Evolutionary conservation across 2,888 invertebrate genomes (phyloP).

Genomic region (Protula sp.): DNA sequence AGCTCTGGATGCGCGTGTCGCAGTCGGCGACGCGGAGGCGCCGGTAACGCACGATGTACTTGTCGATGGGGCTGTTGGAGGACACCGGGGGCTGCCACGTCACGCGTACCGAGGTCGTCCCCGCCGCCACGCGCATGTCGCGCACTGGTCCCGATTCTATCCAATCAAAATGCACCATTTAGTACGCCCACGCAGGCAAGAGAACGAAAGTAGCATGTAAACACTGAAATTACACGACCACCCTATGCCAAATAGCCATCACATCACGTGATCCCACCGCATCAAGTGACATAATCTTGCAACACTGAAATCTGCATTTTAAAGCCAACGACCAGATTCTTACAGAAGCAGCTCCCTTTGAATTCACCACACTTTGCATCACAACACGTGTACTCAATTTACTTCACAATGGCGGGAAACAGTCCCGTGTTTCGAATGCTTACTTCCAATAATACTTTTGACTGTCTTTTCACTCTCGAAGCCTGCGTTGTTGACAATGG

Average conservation of each 20-base stretch:
- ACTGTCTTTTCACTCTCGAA: neutral
- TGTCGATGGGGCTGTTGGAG: neutral
- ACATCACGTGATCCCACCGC: too few species aligned
- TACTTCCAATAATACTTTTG: neutral
- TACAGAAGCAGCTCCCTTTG: neutral
- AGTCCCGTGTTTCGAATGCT: neutral
- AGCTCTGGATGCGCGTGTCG: neutral
- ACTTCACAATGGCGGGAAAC: neutral
- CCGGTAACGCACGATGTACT: neutral
- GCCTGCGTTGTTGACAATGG: neutral
- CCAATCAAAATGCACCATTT: neutral
- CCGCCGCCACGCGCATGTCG: neutral
- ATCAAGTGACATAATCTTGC: too few species aligned
- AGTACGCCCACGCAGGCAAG: too few species aligned
- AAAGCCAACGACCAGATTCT: neutral
- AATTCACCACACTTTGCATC: neutral
- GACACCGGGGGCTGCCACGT: neutral
- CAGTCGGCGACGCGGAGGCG: neutral
- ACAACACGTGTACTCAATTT: too few species aligned
- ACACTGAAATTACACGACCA: too few species aligned
- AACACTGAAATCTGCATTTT: too few species aligned
- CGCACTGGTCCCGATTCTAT: neutral
- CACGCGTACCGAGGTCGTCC: neutral
- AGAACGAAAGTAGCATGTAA: too few species aligned
- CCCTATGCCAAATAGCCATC: too few species aligned